Evolutionary conservation across 2,888 invertebrate genomes (phyloP).

Genomic region (Acleris laterana): DNA sequence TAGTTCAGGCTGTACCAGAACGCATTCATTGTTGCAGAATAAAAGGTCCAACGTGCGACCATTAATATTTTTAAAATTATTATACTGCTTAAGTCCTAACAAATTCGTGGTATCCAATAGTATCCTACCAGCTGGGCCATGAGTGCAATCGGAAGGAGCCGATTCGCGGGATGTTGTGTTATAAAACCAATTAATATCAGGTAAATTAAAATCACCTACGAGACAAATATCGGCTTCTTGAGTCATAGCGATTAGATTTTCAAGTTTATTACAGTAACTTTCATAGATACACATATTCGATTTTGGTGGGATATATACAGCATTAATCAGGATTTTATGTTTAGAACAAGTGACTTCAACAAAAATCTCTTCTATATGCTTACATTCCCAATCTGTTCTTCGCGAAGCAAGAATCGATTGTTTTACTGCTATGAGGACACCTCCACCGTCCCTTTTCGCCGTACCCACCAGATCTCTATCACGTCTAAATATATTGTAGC

Average conservation of each 20-base stretch:
- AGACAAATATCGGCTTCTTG: conserved; percentile 5
- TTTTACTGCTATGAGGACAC: conserved; percentile 14
- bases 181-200: not conserved
- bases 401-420: not conserved
- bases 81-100: conserved; percentile 6
- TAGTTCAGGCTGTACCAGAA: not conserved
- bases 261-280: conserved; percentile 1
- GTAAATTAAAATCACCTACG: not conserved
- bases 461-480: conserved; percentile 19
- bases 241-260: not conserved
- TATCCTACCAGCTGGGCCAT: not conserved
- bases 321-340: conserved; percentile 6
- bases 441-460: conserved; percentile 32
- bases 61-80: conserved; percentile 1
- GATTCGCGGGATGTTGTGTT: not conserved
- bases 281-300: not conserved
- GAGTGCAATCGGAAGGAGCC: not conserved
- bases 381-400: conserved; percentile 1
- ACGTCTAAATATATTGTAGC: conserved; percentile 30
- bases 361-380: conserved; percentile 5
- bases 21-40: not conserved
- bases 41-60: conserved; percentile 1
- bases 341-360: not conserved
- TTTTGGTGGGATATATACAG: conserved; percentile 12
- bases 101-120: not conserved